Conservation (phyloP, 2,888 invertebrate genomes). For the Fragum sueziense region DNA sequence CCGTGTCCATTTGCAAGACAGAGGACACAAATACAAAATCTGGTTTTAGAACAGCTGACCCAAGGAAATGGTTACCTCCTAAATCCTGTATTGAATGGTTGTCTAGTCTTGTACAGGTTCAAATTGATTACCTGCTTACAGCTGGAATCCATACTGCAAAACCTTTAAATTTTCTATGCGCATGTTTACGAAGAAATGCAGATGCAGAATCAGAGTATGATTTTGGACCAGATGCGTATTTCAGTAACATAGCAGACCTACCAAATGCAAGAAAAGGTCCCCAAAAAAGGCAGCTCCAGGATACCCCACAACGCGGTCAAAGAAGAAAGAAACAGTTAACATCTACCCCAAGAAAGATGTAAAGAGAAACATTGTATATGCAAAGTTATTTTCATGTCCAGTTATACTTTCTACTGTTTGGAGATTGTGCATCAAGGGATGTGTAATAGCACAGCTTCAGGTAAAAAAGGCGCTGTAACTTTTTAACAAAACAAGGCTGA, state of each 20-base stretch:
- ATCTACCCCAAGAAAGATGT: neutral
- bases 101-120: neutral
- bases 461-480: too few relatives aligned
- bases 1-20: neutral
- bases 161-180: neutral
- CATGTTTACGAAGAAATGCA: neutral
- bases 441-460: too few relatives aligned
- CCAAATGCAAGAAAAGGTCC: neutral
- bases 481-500: too few relatives aligned
- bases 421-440: too few relatives aligned
- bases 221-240: conserved; percentile 18
- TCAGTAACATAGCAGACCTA: neutral
- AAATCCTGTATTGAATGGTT: conserved; percentile 16
- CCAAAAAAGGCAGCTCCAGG: neutral
- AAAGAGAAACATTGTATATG: too few relatives aligned
- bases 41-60: conserved; percentile 10
- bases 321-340: neutral
- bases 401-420: too few relatives aligned
- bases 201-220: conserved; percentile 23
- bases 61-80: conserved; percentile 24
- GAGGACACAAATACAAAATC: neutral
- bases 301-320: neutral
- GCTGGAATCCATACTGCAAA: neutral
- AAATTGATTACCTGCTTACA: conserved; percentile 21
- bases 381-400: too few relatives aligned